Percentiles rank a stretch among this genome's conserved stretches.
phyloP scores from a whole-genome alignment of 2,113 vertebrate genomes.

The Cyphomyrus discorhynchus region DNA sequence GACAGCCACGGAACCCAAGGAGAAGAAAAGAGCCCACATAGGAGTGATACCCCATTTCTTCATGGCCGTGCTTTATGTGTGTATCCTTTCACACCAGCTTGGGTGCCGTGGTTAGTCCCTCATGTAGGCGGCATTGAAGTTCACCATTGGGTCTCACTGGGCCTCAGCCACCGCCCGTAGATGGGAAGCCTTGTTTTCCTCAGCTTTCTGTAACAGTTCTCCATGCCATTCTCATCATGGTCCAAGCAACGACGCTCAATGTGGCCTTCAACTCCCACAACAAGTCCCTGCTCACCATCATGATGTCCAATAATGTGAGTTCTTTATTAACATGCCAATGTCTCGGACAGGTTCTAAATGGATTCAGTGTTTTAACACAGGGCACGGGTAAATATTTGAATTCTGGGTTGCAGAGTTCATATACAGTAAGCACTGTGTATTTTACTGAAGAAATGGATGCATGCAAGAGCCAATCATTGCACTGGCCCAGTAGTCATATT shows the following conservation, averaged over 20 bases:
- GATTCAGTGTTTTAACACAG: not conserved
- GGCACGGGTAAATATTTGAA: not conserved
- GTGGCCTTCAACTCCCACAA: constrained; percentile 99
- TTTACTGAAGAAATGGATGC: not conserved
- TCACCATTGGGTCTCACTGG: not conserved
- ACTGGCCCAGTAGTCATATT: not conserved
- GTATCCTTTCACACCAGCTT: constrained; percentile 73
- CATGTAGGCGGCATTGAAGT: not conserved
- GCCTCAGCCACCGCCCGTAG: not conserved
- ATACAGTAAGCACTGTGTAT: not conserved
- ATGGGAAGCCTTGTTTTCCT: constrained; percentile 55
- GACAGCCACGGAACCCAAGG: constrained; percentile 95
- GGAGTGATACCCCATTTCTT: constrained; percentile 95
- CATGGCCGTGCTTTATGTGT: constrained; percentile 97
- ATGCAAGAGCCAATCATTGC: not conserved
- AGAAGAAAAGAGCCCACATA: constrained; percentile 90
- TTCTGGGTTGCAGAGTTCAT: not conserved
- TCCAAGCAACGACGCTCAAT: constrained; percentile 96
- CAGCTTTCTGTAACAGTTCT: constrained; percentile 70
- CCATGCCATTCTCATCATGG: constrained; percentile 96
- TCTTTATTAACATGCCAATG: not conserved
- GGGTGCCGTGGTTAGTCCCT: not conserved
- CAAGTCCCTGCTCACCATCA: constrained; percentile 96
- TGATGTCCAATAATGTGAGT: constrained; percentile 99
- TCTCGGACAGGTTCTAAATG: not conserved